A percentile compares a stretch with the other conserved stretches of the same genome.
These are phyloP conservation scores for Setipinna tenuifilis DNA, from an alignment of 2,797 vertebrate species.

Conservation along the genomic window DNA sequence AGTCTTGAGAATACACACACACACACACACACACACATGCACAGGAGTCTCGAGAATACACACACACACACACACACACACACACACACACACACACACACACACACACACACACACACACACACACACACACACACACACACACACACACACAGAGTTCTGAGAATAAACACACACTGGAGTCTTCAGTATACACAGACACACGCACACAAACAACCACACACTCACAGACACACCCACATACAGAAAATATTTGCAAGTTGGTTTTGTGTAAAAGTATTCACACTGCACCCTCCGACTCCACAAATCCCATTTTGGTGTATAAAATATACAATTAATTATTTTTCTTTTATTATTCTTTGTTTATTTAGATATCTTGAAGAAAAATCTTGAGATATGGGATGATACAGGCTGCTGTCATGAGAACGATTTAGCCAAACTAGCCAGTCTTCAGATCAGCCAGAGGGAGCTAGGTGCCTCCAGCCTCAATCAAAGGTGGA, in stretches of 20 bases:
- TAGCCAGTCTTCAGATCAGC: background rate
- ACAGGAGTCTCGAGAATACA: background rate
- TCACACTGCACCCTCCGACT: background rate
- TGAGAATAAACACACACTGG: background rate
- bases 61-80: background rate
- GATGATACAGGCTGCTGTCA: background rate
- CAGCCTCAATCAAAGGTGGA: background rate
- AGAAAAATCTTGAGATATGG: background rate
- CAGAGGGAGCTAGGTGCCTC: background rate
- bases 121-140: too few relatives aligned
- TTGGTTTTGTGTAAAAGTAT: background rate
- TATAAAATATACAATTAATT: background rate
- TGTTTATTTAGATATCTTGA: background rate
- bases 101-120: too few relatives aligned
- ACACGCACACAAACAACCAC: background rate
- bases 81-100: background rate
- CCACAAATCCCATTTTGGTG: background rate
- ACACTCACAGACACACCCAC: conserved; percentile 23
- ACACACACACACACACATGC: background rate
- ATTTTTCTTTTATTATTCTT: background rate
- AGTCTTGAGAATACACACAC: background rate
- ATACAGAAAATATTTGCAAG: conserved; percentile 1
- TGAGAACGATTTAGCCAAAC: background rate
- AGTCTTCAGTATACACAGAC: background rate
- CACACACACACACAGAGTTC: too few relatives aligned